Conservation (phyloP, 2,888 invertebrate genomes). For the Apodemia hepburni region DNA sequence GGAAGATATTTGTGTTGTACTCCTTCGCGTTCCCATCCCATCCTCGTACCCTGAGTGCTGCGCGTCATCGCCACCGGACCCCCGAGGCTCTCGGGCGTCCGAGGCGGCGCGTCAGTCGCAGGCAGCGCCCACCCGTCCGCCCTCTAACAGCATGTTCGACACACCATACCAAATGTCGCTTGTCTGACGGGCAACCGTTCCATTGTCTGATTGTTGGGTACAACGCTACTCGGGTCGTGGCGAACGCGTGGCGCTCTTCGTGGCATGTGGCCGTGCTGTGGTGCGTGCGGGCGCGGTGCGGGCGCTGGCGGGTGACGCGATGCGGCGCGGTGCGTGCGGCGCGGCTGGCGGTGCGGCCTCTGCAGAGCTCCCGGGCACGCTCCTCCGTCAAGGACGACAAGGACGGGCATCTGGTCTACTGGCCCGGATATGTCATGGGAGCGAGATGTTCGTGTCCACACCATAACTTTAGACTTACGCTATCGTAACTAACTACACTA, state of each 20-base stretch:
- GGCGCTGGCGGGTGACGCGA: slow-evolving; percentile 43
- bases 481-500: slow-evolving; percentile 24
- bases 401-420: slow-evolving; percentile 99
- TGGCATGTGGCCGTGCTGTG: slow-evolving; percentile 48
- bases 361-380: slow-evolving; percentile 90
- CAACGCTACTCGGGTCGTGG: slow-evolving; percentile 81
- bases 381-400: slow-evolving; percentile 99
- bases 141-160: slow-evolving; percentile 78
- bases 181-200: slow-evolving; percentile 82
- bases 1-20: slow-evolving; percentile 38
- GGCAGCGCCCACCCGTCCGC: slow-evolving; percentile 63
- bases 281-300: slow-evolving; percentile 30
- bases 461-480: slow-evolving; percentile 57
- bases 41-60: slow-evolving; percentile 40
- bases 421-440: slow-evolving; percentile 98
- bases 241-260: slow-evolving; percentile 76
- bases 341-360: slow-evolving; percentile 38
- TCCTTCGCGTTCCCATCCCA: slow-evolving; percentile 39
- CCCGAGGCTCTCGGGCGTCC: slow-evolving; percentile 43
- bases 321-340: slow-evolving; percentile 37
- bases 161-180: slow-evolving; percentile 78
- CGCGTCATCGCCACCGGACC: slow-evolving; percentile 33
- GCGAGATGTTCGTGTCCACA: slow-evolving; percentile 99
- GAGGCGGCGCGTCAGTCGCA: slow-evolving; percentile 45
- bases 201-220: slow-evolving; percentile 82